Percentiles rank a stretch among this genome's conserved stretches.
phyloP scores from a whole-genome alignment of 92 coral and sea anemone genomes.

The Actinernus sp. region DNA sequence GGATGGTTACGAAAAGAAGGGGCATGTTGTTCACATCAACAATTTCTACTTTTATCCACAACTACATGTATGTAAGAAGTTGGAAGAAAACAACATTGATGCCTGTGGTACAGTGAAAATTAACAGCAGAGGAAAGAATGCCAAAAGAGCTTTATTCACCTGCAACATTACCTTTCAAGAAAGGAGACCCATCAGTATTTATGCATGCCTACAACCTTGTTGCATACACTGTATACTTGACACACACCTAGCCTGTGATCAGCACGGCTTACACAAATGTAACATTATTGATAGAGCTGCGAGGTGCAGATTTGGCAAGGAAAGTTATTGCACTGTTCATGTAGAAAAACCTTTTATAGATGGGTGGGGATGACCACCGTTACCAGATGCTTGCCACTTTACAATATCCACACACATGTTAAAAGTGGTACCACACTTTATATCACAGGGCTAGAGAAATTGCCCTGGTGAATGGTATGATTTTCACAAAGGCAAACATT shows the following conservation, averaged over 20 bases:
- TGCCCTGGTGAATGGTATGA: slow-evolving; percentile 62
- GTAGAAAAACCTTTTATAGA: slow-evolving; percentile 31
- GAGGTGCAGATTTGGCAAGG: slow-evolving; percentile 11
- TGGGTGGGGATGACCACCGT: slow-evolving; percentile 57
- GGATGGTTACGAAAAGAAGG: slow-evolving; percentile 35
- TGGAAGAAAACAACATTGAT: slow-evolving; percentile 34
- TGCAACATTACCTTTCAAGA: slow-evolving; percentile 5
- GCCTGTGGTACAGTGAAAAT: slow-evolving; percentile 54
- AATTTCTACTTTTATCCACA: slow-evolving; percentile 29
- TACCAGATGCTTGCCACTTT: slow-evolving; percentile 48
- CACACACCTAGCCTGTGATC: slow-evolving; percentile 25
- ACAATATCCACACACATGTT: slow-evolving; percentile 38
- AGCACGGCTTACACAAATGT: slow-evolving; percentile 30
- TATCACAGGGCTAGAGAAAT: slow-evolving; percentile 38
- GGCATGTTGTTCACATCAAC: slow-evolving; percentile 41
- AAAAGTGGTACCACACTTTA: slow-evolving; percentile 56
- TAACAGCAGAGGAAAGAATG: slow-evolving; percentile 30
- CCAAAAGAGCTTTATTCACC: slow-evolving; percentile 36
- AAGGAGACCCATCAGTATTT: slow-evolving; percentile 40
- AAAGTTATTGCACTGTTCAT: slow-evolving; percentile 19
- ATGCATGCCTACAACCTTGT: slow-evolving; percentile 46
- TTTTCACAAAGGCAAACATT: slow-evolving; percentile 29
- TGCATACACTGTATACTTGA: slow-evolving; percentile 63
- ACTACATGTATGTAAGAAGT: slow-evolving; percentile 15
- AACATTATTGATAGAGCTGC: slow-evolving; percentile 51